Percentiles rank a stretch among this genome's conserved stretches.
Evolutionary conservation across 2,797 vertebrate genomes (phyloP).

Genomic region (Luscinia luscinia): DNA sequence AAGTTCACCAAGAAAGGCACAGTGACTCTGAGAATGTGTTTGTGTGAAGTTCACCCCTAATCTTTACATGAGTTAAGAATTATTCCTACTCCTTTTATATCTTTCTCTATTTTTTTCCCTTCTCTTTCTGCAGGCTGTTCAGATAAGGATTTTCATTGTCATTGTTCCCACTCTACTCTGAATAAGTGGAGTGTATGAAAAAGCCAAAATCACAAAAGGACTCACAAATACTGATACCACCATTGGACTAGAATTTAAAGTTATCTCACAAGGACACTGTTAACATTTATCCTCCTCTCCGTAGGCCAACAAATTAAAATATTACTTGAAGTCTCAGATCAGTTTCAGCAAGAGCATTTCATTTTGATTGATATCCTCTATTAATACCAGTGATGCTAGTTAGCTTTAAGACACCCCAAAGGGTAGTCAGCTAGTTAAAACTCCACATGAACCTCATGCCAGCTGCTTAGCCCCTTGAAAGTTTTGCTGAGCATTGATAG

Average conservation of each 20-base stretch:
- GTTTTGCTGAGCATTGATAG: conserved; percentile 61
- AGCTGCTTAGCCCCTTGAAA: conserved; percentile 67
- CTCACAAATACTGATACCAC: neutral
- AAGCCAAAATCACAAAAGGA: conserved; percentile 33
- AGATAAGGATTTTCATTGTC: conserved; percentile 56
- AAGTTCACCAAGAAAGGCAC: neutral
- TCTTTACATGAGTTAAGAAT: conserved; percentile 14
- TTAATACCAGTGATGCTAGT: conserved; percentile 49
- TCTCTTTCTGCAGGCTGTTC: conserved; percentile 36
- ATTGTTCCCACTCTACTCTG: conserved; percentile 24
- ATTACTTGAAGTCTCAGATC: conserved; percentile 60
- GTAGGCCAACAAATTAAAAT: conserved; percentile 61
- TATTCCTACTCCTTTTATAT: neutral
- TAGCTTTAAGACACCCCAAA: conserved; percentile 66
- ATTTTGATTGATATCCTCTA: conserved; percentile 65
- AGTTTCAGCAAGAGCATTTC: conserved; percentile 51
- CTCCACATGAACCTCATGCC: conserved; percentile 21
- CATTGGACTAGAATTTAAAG: conserved; percentile 49
- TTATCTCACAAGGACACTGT: conserved; percentile 47
- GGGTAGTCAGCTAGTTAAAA: conserved; percentile 59
- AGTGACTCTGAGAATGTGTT: neutral
- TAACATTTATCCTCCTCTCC: conserved; percentile 60
- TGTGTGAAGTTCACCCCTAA: conserved; percentile 17
- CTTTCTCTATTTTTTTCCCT: neutral
- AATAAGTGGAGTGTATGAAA: conserved; percentile 36